Evolutionary conservation across 2,888 invertebrate genomes (phyloP).

Genomic region (Tenthredo amoena): DNA sequence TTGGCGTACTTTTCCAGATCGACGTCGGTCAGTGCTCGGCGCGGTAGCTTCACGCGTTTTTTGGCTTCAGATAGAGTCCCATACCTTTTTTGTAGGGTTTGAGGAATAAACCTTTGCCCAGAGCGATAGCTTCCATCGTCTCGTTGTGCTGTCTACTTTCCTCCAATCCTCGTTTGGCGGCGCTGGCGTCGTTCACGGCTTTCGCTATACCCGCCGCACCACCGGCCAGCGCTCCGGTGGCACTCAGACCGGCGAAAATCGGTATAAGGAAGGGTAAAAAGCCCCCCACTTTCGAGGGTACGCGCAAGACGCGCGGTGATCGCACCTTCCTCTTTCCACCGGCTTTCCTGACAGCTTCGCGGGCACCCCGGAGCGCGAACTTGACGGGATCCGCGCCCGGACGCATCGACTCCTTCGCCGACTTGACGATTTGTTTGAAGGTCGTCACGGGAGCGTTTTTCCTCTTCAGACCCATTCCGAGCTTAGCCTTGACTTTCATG

Average conservation of each 20-base stretch:
- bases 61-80: no score
- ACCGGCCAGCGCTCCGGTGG: constrained; percentile 67
- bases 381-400: no score
- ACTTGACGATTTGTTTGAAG: constrained; percentile 55
- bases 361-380: constrained; percentile 11
- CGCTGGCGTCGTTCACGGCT: constrained; percentile 68
- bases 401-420: constrained; percentile 38
- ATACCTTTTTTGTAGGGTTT: constrained; percentile 58
- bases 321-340: constrained; percentile 24
- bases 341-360: neutral
- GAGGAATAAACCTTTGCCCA: constrained; percentile 69
- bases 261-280: constrained; percentile 64
- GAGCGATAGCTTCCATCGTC: constrained; percentile 70
- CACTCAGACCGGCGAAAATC: constrained; percentile 63
- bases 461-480: no score
- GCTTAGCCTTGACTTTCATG: no score
- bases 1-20: no score
- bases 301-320: constrained; percentile 58
- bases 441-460: no score
- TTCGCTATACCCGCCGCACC: constrained; percentile 70
- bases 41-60: no score
- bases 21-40: no score
- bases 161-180: constrained; percentile 64
- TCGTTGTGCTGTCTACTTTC: no score
- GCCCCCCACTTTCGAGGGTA: constrained; percentile 50